Evolutionary conservation across 53 echinoderm and acorn worm genomes (phyloP), one percentile per base, ranked within the genome.

Genomic region (Actinopyga echinites): DNA sequence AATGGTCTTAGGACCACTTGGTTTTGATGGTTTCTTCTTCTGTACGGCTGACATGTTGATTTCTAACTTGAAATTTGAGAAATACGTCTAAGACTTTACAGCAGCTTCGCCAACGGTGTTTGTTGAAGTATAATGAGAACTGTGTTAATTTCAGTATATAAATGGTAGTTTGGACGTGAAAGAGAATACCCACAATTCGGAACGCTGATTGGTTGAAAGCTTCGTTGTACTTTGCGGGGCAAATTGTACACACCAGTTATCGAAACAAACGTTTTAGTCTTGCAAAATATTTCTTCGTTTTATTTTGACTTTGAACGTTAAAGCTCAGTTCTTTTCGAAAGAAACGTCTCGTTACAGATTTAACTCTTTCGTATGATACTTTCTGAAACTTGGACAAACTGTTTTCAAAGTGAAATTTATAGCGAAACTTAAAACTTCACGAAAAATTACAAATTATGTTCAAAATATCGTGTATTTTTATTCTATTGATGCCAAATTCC

Each of bases 1-100:
- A n/a, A n/a, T n/a, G n/a, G n/a, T n/a, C n/a, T 86, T 40, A 57
- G 94, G 94, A 43, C 92, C 91, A 32, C 82, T 69, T 13, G 84
- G 69, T 10, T 37, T 52, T 6, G 79, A 20, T 30, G 54, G 56
- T 74, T 64, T 82, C 37, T 79, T 89, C 62, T 33, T 89, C 34
- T 24, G 15, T 65, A 32, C 33, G 30, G 65, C 34, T 28, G 65
- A 11, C 65, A 65, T 65, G 30, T 30, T 65, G 8, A 62, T 22
- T 11, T 62, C n/a, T n/a, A n/a, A n/a, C n/a, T n/a, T n/a, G n/a
- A n/a, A n/a, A n/a, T n/a, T n/a, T n/a, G n/a, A n/a, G n/a, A n/a
- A n/a, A n/a, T n/a, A n/a, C n/a, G n/a, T n/a, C n/a, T n/a, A n/a
- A n/a, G n/a, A n/a, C n/a, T n/a, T n/a, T n/a, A n/a, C n/a, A n/a